Evolutionary conservation across 1,140 invertebrate species (phyloP).

Genomic region (Anadara kagoshimensis): DNA sequence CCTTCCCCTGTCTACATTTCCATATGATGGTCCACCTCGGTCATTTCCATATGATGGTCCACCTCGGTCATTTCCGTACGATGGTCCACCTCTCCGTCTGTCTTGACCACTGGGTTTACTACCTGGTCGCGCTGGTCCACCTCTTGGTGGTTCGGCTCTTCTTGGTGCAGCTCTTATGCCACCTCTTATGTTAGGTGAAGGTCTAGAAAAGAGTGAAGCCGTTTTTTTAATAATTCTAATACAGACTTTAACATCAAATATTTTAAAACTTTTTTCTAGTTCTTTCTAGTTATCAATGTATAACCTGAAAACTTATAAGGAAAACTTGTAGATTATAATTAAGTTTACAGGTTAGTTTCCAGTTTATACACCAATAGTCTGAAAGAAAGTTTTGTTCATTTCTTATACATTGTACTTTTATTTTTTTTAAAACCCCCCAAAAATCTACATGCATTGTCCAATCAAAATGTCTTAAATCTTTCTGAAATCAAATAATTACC

Average conservation of each 20-base stretch:
- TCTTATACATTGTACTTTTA: too few relatives aligned
- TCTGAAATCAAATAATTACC: too few relatives aligned
- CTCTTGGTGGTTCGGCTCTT: constrained; percentile 48
- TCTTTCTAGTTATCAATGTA: too few relatives aligned
- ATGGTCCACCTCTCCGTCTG: constrained; percentile 18
- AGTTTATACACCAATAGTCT: too few relatives aligned
- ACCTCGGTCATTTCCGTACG: background rate
- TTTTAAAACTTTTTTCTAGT: too few relatives aligned
- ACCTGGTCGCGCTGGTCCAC: constrained; percentile 12
- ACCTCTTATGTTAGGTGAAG: constrained; percentile 64
- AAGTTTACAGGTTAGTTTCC: too few relatives aligned
- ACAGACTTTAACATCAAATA: background rate
- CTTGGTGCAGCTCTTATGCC: constrained; percentile 51
- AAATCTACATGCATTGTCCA: too few relatives aligned
- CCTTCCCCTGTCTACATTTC: constrained; percentile 47
- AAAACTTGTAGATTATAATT: too few relatives aligned
- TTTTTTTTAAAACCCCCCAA: too few relatives aligned
- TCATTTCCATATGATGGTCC: background rate
- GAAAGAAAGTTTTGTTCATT: too few relatives aligned
- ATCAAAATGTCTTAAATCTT: too few relatives aligned
- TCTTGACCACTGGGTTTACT: constrained; percentile 16
- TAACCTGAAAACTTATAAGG: too few relatives aligned
- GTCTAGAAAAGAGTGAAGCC: constrained; percentile 45
- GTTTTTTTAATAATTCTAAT: background rate
- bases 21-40: constrained; percentile 25